Percentiles rank a stretch among this genome's conserved stretches.
Evolutionary conservation across 2,888 invertebrate genomes (phyloP).

Genomic region (Epinotia bilunana): DNA sequence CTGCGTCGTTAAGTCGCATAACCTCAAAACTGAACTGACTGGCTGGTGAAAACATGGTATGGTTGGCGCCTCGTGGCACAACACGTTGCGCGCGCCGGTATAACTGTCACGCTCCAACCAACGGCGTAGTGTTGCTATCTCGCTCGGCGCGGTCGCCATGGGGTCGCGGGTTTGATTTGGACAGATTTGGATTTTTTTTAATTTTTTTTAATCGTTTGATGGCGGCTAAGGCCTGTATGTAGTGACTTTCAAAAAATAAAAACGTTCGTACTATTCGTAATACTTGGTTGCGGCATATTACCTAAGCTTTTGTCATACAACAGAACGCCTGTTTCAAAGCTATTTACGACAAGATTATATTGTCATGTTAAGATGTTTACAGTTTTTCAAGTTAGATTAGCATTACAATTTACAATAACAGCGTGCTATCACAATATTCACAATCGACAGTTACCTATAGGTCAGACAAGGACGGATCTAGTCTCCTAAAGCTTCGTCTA

Average conservation of each 20-base stretch:
- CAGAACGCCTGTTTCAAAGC: neutral
- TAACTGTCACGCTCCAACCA: conserved; percentile 50
- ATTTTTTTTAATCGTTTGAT: neutral
- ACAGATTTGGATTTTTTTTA: neutral
- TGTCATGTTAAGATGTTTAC: conserved; percentile 18
- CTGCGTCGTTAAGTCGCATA: conserved; percentile 56
- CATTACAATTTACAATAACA: conserved; percentile 9
- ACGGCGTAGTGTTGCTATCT: conserved; percentile 46
- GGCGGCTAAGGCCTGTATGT: neutral
- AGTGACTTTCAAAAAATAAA: neutral
- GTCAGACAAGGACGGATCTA: conserved; percentile 6
- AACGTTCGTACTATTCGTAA: no score
- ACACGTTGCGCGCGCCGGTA: conserved; percentile 71
- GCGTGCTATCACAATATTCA: neutral
- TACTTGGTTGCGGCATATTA: neutral
- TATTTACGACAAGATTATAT: neutral
- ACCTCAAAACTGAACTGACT: conserved; percentile 69
- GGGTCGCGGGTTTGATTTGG: conserved; percentile 1
- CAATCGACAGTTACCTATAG: neutral
- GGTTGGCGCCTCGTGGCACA: conserved; percentile 58
- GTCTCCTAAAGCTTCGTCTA: neutral
- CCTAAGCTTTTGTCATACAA: neutral
- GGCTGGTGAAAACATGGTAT: conserved; percentile 42
- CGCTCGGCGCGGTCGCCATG: conserved; percentile 49
- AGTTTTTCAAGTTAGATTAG: conserved; percentile 1